Evolutionary conservation across 2,797 vertebrate genomes (phyloP), one percentile per base, ranked within the genome.

Genomic region (Urocyon cinereoargenteus): DNA sequence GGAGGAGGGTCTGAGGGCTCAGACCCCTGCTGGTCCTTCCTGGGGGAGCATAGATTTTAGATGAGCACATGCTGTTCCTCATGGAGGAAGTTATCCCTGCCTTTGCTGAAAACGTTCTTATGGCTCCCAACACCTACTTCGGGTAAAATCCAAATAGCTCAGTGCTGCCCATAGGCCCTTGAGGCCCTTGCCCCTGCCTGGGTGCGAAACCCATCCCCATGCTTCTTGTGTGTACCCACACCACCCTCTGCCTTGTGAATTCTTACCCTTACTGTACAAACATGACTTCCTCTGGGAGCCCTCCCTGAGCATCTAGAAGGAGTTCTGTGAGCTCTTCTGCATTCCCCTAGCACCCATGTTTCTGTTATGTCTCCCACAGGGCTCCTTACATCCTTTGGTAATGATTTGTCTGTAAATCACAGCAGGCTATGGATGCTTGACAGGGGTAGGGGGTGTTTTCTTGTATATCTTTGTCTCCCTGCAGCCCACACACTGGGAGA

Each of bases 321-420:
- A 8, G n/a, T 22, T 55, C 18, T 66, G 79, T 5, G 3, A 3
- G 0, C 4, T 66, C 34, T 7, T 59, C 31, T 31, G 9, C 1
- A 0, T 13, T 28, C 4, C 4, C 2, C 2, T 1, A 7, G 49
- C 5, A 61, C 55, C 36, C 31, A 2, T 1, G 1, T 34, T 13
- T 36, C n/a, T 7, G 4, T 40, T 21, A 0, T 36, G 18, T 75
- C 34, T 77, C 57, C 24, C 28, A 10, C 4, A 49, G 72, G 45
- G 53, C 57, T 51, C 22, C 22, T 62, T 10, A 34, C 34, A 22
- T 9, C 36, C 49, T 59, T 73, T 10, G 6, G 31, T 82, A 49
- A 53, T 57, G 40, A 62, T 26, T n/a, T 81, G 16, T 82, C 68
- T 85, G 34, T n/a, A 68, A 5, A 2, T 1, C 73, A 72, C 12